Evolutionary conservation across 2,797 vertebrate genomes (phyloP).

Genomic region (Gymnothorax reevesii): DNA sequence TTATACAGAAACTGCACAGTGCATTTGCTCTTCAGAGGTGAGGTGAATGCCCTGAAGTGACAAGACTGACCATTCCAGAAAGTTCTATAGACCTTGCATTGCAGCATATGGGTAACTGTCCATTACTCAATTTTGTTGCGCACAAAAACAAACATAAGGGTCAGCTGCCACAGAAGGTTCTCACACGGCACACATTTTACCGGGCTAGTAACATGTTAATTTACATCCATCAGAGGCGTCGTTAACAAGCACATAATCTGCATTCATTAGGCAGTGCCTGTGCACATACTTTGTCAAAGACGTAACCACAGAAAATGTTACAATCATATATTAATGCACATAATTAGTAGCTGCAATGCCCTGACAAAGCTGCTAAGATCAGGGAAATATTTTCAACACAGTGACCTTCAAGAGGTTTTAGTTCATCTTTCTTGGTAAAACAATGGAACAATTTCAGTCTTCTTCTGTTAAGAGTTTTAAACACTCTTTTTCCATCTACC

Average conservation of each 20-base stretch:
- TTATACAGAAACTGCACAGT: neutral
- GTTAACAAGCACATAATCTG: neutral
- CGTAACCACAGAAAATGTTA: neutral
- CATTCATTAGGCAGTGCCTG: neutral
- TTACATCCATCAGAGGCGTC: neutral
- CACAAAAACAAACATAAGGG: neutral
- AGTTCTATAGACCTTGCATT: neutral
- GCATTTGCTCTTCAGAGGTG: neutral
- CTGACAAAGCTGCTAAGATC: slow-evolving; percentile 4
- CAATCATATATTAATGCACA: neutral
- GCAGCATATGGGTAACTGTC: neutral
- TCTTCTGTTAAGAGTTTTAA: neutral
- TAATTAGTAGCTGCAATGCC: neutral
- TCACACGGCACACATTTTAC: slow-evolving; percentile 14
- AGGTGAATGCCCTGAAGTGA: neutral
- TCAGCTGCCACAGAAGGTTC: slow-evolving; percentile 11
- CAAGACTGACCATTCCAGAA: neutral
- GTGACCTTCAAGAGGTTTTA: neutral
- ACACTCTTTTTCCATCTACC: neutral
- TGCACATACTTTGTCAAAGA: neutral
- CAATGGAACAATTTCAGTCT: neutral
- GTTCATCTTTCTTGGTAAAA: neutral
- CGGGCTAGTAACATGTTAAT: slow-evolving; percentile 17
- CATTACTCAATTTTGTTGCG: neutral
- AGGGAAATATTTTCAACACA: neutral